phyloP scores from a whole-genome alignment of 2,113 vertebrate genomes.

The Triplophysa tibetana region DNA sequence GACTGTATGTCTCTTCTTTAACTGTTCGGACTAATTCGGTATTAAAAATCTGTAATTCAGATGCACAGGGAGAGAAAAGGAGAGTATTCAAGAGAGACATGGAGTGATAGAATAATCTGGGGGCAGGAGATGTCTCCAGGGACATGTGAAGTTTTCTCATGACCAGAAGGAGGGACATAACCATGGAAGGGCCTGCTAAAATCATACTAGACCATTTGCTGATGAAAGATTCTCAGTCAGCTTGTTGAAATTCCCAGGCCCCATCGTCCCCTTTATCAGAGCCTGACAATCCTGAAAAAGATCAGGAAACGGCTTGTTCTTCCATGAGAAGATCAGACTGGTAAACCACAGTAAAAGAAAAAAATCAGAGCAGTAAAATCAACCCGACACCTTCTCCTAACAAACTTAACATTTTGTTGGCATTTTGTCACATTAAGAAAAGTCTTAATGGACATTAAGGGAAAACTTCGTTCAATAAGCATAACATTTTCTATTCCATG shows the following conservation, averaged over 20 bases:
- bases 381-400: constrained; percentile 21
- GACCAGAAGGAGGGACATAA: constrained; percentile 28
- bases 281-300: background rate
- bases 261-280: constrained; percentile 36
- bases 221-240: constrained; percentile 41
- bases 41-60: background rate
- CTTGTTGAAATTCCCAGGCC: constrained; percentile 44
- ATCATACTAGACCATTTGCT: constrained; percentile 23
- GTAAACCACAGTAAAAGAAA: background rate
- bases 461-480: constrained; percentile 8
- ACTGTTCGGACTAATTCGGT: background rate
- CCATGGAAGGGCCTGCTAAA: constrained; percentile 39
- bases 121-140: constrained; percentile 41
- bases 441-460: background rate
- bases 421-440: constrained; percentile 1
- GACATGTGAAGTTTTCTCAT: constrained; percentile 44
- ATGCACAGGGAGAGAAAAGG: background rate
- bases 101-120: background rate
- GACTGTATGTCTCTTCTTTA: background rate
- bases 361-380: background rate
- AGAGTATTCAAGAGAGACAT: background rate
- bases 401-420: background rate
- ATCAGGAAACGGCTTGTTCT: background rate
- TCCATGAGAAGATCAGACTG: constrained; percentile 1
- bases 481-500: background rate